A percentile compares a stretch with the other conserved stretches of the same genome.
These are phyloP conservation scores for Drosophila barbarae DNA, from an alignment of 2,888 invertebrate genomes.

Conservation along the genomic window DNA sequence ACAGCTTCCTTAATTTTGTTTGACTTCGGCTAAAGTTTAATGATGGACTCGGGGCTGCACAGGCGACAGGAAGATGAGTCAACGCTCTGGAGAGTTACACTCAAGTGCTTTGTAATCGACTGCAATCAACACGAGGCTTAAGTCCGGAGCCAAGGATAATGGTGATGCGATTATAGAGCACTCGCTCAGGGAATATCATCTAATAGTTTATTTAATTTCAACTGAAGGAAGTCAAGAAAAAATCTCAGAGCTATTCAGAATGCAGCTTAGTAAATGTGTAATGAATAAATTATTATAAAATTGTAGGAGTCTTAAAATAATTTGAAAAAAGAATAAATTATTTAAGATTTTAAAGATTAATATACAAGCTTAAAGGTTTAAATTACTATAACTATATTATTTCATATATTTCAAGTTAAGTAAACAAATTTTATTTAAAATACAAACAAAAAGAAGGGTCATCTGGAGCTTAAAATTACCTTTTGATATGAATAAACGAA, in stretches of 20 bases:
- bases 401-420: too few relatives aligned
- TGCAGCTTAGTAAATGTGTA: not conserved
- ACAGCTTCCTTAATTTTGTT: slow-evolving; percentile 67
- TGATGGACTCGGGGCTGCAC: slow-evolving; percentile 48
- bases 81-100: slow-evolving; percentile 32
- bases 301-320: not conserved
- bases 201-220: slow-evolving; percentile 9
- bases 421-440: too few relatives aligned
- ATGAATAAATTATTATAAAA: not conserved
- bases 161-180: slow-evolving; percentile 1
- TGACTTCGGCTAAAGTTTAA: slow-evolving; percentile 68
- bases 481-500: too few relatives aligned
- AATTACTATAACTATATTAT: too few relatives aligned
- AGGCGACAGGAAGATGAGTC: slow-evolving; percentile 4
- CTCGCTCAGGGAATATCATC: slow-evolving; percentile 21
- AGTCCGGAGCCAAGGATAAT: slow-evolving; percentile 22
- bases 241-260: not conserved
- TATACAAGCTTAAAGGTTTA: not conserved
- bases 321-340: not conserved
- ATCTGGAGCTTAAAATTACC: too few relatives aligned
- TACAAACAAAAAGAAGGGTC: too few relatives aligned
- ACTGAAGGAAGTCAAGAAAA: not conserved
- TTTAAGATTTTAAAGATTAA: not conserved
- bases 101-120: slow-evolving; percentile 63
- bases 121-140: slow-evolving; percentile 60